A percentile compares a stretch with the other conserved stretches of the same genome.
phyloP scores from a whole-genome alignment of 1,140 invertebrate species.

The Tetraneura akinire region DNA sequence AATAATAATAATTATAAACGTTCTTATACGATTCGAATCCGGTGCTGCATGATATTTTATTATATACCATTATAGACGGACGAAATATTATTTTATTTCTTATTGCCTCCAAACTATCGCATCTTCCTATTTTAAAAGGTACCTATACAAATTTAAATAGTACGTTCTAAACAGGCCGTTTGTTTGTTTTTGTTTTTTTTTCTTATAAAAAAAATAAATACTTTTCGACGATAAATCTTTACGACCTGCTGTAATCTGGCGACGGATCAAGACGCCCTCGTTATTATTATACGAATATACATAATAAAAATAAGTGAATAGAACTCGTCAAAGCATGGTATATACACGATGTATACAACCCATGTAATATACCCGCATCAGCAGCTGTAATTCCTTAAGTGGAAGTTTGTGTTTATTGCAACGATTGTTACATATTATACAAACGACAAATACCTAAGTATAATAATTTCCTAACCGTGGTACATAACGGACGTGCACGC shows the following conservation, averaged over 20 bases:
- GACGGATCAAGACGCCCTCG: neutral
- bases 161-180: too few species aligned
- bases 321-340: neutral
- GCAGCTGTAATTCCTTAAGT: neutral
- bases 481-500: too few species aligned
- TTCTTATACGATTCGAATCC: neutral
- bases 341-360: too few species aligned
- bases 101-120: too few species aligned
- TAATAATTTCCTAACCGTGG: too few species aligned
- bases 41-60: neutral
- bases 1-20: neutral
- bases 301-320: neutral
- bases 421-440: neutral
- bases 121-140: too few species aligned
- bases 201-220: too few species aligned
- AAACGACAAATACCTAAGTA: too few species aligned
- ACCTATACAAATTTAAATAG: too few species aligned
- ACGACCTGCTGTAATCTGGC: neutral
- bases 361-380: neutral
- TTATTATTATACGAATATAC: neutral
- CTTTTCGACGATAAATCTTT: constrained; percentile 8
- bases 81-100: too few species aligned
- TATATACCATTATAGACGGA: too few species aligned
- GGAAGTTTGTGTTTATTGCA: neutral
- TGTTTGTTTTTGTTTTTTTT: too few species aligned